Evolutionary conservation across 2,888 invertebrate genomes (phyloP), one percentile per base, ranked within the genome.

Genomic region (Polyommatus iphigenia): DNA sequence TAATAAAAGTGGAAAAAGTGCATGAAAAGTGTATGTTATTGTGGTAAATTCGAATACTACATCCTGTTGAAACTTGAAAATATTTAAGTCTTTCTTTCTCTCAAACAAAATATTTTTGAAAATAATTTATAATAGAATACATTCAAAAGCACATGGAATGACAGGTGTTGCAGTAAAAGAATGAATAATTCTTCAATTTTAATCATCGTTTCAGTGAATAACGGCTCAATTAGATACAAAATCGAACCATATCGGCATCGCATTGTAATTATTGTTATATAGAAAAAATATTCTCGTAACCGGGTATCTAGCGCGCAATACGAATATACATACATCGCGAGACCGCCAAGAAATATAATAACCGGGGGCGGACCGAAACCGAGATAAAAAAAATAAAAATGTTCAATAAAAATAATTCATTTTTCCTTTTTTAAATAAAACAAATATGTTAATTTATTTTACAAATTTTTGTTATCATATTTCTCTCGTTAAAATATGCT

Each of bases 361-460:
- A 83, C 80, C 50, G 80, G 82, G 79, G 83, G 86, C 80, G 85
- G 84, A 84, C 82, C 84, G 84, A 85, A 84, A 85, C 84, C 81
- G 79, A 77, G 46, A 46, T 46, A 46, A 81, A 79, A 50, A 78
- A 83, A 81, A 81, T 79, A 82, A 80, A 80, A 84, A 82, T 75
- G 82, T 83, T 83, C 85, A 84, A 87, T 85, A 88, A 88, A 88
- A 88, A 87, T 87, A 85, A 83, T 85, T 84, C 78, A 80, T 80
- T 77, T 75, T 73, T 54, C 8, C 13, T 83, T 84, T 83, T 87
- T 88, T 86, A 92, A 93, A 94, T 93, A 93, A 94, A 93, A 94
- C 94, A 92, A 93, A 92, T 93, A 91, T 87, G 91, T 93, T 92
- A 94, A 92, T 94, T 93, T 92, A 93, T 93, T 93, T 92, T 92